Conservation (phyloP, 1,140 invertebrate genomes). For the Conus betulinus region DNA sequence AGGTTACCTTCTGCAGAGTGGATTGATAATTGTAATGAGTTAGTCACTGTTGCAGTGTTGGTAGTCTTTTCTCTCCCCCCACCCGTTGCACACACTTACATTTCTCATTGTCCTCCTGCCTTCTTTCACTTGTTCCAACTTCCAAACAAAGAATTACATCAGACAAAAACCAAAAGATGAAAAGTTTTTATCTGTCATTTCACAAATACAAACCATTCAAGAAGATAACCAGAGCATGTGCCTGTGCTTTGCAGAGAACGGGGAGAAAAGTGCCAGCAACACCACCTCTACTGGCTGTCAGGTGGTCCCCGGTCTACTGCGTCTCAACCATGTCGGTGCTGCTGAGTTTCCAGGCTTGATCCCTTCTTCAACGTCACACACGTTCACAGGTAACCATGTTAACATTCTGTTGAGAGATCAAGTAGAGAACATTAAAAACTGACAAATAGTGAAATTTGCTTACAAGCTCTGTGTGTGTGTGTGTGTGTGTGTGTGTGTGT, state of each 20-base stretch:
- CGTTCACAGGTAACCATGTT: conserved; percentile 5
- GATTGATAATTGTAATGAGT: no score
- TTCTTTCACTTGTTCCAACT: no score
- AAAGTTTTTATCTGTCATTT: no score
- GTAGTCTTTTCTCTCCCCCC: no score
- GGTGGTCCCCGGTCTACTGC: conserved; percentile 27
- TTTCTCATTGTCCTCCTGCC: no score
- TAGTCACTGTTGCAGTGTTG: no score
- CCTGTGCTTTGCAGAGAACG: background rate
- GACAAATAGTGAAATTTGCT: background rate
- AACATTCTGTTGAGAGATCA: background rate
- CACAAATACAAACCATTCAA: no score
- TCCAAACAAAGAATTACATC: no score
- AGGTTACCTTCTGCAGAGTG: no score
- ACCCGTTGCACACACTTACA: no score
- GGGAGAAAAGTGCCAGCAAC: background rate
- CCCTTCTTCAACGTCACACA: background rate
- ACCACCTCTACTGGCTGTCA: conserved; percentile 17
- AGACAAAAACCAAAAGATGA: no score
- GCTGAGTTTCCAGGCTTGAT: background rate
- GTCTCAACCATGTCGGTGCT: conserved; percentile 7
- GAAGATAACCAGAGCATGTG: background rate
- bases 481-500: no score
- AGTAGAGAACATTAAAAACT: background rate
- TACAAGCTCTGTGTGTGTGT: background rate